Evolutionary conservation across 2,113 vertebrate genomes (phyloP).

Genomic region (Gobius niger): DNA sequence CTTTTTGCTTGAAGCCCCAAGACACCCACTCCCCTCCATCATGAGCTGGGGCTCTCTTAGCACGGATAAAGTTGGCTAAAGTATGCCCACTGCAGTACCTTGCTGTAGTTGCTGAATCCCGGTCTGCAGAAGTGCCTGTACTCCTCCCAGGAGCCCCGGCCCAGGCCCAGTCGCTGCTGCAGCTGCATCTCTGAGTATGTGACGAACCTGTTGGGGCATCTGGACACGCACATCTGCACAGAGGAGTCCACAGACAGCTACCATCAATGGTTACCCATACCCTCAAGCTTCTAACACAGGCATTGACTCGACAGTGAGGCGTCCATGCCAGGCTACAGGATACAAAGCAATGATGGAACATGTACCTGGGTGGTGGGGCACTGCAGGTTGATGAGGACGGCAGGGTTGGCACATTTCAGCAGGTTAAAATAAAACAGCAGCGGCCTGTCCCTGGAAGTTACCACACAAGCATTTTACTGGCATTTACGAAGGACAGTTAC

Average conservation of each 20-base stretch:
- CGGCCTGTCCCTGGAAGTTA: slow-evolving; percentile 81
- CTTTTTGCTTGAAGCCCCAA: too few relatives aligned
- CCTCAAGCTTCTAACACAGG: too few relatives aligned
- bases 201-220: slow-evolving; percentile 87
- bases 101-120: slow-evolving; percentile 78
- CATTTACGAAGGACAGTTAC: too few relatives aligned
- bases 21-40: too few relatives aligned
- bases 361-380: slow-evolving; percentile 93
- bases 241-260: background rate
- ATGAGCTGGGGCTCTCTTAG: too few relatives aligned
- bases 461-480: background rate
- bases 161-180: slow-evolving; percentile 65
- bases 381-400: slow-evolving; percentile 85
- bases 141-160: slow-evolving; percentile 82
- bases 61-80: too few relatives aligned
- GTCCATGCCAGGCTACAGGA: too few relatives aligned
- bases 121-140: slow-evolving; percentile 88
- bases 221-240: slow-evolving; percentile 87
- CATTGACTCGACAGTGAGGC: too few relatives aligned
- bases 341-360: background rate
- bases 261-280: background rate
- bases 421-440: slow-evolving; percentile 93
- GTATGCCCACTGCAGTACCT: slow-evolving; percentile 67
- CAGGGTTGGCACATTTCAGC: slow-evolving; percentile 84
- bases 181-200: slow-evolving; percentile 87